These are phyloP conservation scores for Pseudonaja textilis DNA, from an alignment of 2,113 vertebrate species.

Conservation along the genomic window DNA sequence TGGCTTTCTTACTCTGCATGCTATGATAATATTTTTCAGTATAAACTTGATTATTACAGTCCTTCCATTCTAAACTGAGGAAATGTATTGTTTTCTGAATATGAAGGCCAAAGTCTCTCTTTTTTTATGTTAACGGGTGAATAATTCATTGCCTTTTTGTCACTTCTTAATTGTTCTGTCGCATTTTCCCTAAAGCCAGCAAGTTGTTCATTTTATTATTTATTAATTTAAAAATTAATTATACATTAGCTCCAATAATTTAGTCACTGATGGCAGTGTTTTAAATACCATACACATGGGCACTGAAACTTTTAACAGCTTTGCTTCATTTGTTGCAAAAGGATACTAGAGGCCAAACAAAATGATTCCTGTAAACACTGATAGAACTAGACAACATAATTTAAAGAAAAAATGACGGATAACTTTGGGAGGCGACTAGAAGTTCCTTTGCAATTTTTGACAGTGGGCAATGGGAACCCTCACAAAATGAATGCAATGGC, in stretches of 20 bases:
- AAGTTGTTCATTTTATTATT: constrained; percentile 39
- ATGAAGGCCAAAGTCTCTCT: neutral
- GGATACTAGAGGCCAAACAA: neutral
- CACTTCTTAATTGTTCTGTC: constrained; percentile 24
- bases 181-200: constrained; percentile 26
- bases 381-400: neutral
- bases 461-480: neutral
- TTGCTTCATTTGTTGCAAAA: constrained; percentile 16
- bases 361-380: neutral
- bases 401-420: neutral
- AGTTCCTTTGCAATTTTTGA: neutral
- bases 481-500: neutral
- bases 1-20: neutral
- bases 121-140: neutral
- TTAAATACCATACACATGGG: neutral
- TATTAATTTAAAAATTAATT: constrained; percentile 40
- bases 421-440: neutral
- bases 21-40: constrained; percentile 18
- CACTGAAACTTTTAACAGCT: neutral
- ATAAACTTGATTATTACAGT: constrained; percentile 23
- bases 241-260: constrained; percentile 29
- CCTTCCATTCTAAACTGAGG: constrained; percentile 14
- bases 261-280: constrained; percentile 12
- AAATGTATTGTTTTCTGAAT: constrained; percentile 3
- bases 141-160: constrained; percentile 22